A percentile compares a stretch with the other conserved stretches of the same genome.
phyloP scores from a whole-genome alignment of 1,140 invertebrate genomes.

The Drosophila busckii region DNA sequence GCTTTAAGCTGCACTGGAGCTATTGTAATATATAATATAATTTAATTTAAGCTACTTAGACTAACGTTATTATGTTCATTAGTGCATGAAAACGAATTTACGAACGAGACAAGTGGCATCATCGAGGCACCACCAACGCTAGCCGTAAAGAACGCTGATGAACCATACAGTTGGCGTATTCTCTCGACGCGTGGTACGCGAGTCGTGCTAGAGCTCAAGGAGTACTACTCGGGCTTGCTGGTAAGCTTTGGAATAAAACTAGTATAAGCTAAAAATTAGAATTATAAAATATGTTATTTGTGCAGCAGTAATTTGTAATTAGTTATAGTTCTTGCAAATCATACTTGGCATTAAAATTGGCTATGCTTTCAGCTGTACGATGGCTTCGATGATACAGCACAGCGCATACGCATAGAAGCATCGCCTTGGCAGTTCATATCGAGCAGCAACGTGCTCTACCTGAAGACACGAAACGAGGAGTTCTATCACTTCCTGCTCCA shows the following conservation, averaged over 20 bases:
- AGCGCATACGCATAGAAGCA: slow-evolving; percentile 79
- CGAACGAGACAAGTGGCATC: slow-evolving; percentile 79
- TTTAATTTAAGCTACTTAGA: neutral
- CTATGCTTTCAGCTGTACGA: slow-evolving; percentile 79
- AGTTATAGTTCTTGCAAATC: no score
- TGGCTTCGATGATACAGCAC: slow-evolving; percentile 84
- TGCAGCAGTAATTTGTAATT: no score
- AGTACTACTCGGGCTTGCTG: slow-evolving; percentile 52
- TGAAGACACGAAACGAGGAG: slow-evolving; percentile 79
- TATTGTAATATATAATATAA: slow-evolving; percentile 79
- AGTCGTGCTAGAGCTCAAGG: slow-evolving; percentile 38
- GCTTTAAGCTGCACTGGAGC: slow-evolving; percentile 88
- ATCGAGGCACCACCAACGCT: slow-evolving; percentile 85
- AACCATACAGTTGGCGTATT: slow-evolving; percentile 63
- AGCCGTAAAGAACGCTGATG: slow-evolving; percentile 19
- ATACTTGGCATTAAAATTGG: no score
- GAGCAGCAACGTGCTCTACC: slow-evolving; percentile 83
- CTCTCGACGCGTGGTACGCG: slow-evolving; percentile 17
- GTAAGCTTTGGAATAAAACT: slow-evolving; percentile 22
- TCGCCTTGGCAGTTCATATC: slow-evolving; percentile 81
- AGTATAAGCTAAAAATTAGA: neutral
- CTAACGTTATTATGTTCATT: neutral
- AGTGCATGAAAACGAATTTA: slow-evolving; percentile 57
- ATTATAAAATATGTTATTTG: no score
- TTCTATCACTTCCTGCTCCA: slow-evolving; percentile 81